Evolutionary conservation across 2,888 invertebrate genomes (phyloP).

Genomic region (Smittia sp.): DNA sequence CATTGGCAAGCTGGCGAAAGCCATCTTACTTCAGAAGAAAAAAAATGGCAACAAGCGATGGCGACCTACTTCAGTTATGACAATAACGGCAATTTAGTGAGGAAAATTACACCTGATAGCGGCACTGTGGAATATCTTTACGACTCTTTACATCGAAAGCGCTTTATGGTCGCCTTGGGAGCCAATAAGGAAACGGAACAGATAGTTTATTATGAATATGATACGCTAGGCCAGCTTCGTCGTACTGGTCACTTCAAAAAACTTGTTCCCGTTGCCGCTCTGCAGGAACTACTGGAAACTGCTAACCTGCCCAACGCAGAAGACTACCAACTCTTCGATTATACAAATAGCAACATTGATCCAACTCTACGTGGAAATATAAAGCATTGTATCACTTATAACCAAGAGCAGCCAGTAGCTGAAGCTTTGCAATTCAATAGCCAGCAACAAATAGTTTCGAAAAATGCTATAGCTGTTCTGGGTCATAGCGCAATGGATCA

Average conservation of each 20-base stretch:
- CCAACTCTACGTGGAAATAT: background rate
- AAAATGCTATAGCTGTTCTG: no score
- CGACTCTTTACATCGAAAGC: background rate
- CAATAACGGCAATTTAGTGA: constrained; percentile 28
- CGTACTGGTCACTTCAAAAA: background rate
- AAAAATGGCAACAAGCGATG: background rate
- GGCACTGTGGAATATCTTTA: constrained; percentile 32
- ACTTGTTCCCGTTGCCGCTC: background rate
- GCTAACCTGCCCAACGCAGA: background rate
- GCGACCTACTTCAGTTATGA: constrained; percentile 32
- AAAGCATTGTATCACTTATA: background rate
- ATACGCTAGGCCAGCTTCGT: background rate
- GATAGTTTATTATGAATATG: background rate
- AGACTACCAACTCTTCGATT: background rate
- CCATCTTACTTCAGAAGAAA: background rate
- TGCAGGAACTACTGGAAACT: background rate
- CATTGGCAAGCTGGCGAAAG: background rate
- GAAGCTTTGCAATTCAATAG: background rate
- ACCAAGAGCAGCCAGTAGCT: background rate
- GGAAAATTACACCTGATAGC: constrained; percentile 40
- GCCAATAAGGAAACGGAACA: no score
- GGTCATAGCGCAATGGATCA: background rate
- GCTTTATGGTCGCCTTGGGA: background rate
- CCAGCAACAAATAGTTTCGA: background rate
- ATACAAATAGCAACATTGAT: background rate